Evolutionary conservation across 2,113 vertebrate species (phyloP).

Genomic region (Gobius niger): DNA sequence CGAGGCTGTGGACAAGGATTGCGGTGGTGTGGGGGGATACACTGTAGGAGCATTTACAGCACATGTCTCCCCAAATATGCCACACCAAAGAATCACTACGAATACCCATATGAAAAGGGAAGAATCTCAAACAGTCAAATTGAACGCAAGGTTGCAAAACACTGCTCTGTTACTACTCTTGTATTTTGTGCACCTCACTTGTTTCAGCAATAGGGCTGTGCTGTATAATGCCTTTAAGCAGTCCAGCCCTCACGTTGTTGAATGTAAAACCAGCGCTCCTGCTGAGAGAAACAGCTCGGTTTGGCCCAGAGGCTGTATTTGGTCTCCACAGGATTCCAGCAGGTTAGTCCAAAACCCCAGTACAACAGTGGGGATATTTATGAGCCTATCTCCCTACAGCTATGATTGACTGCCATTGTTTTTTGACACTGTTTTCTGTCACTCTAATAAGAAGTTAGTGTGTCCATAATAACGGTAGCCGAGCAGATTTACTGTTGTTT

Average conservation of each 20-base stretch:
- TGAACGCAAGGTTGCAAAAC: too few relatives aligned
- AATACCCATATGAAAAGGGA: too few relatives aligned
- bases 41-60: too few relatives aligned
- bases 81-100: too few relatives aligned
- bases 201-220: background rate
- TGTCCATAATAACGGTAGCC: slow-evolving; percentile 27
- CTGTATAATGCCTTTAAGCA: background rate
- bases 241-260: background rate
- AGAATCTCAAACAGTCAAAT: too few relatives aligned
- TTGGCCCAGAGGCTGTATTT: background rate
- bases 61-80: too few relatives aligned
- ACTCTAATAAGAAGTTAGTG: slow-evolving; percentile 23
- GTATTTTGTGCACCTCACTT: background rate
- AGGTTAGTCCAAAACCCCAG: background rate
- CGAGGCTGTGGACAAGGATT: too few relatives aligned
- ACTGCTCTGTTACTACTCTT: background rate
- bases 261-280: background rate
- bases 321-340: background rate
- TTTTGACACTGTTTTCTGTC: slow-evolving; percentile 3
- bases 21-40: too few relatives aligned
- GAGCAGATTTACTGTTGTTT: background rate
- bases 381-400: background rate
- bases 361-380: background rate
- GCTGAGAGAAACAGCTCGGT: background rate
- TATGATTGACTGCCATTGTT: background rate